Conservation (phyloP, 2,797 vertebrate genomes). For the Anomalospiza imberbis region DNA sequence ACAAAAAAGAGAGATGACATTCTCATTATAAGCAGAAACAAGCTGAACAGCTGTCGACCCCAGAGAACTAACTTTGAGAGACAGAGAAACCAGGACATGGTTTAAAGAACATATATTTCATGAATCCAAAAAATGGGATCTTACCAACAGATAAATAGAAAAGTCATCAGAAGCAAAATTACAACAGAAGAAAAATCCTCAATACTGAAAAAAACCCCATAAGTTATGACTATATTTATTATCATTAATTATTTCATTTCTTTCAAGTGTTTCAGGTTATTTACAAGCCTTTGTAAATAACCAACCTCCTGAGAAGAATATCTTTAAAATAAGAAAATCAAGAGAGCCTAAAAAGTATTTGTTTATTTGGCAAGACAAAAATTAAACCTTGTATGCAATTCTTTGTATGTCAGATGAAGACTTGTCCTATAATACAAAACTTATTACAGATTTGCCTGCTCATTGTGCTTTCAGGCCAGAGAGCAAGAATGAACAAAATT, state of each 20-base stretch:
- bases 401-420: background rate
- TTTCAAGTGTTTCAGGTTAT: background rate
- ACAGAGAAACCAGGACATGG: background rate
- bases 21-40: background rate
- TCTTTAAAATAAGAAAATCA: background rate
- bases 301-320: background rate
- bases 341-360: background rate
- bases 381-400: background rate
- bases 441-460: background rate
- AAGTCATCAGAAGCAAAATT: background rate
- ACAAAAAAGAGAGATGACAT: background rate
- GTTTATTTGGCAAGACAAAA: background rate
- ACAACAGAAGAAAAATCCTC: background rate
- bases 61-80: background rate
- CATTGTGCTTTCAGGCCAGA: background rate
- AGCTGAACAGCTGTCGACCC: background rate
- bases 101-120: background rate
- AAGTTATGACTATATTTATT: background rate
- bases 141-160: background rate
- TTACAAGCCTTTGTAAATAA: background rate
- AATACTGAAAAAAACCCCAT: fast-evolving
- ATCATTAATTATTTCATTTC: background rate
- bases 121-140: background rate
- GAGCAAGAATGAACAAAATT: background rate
- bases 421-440: background rate